Evolutionary conservation across 2,113 vertebrate genomes (phyloP).

Genomic region (Abramis brama): DNA sequence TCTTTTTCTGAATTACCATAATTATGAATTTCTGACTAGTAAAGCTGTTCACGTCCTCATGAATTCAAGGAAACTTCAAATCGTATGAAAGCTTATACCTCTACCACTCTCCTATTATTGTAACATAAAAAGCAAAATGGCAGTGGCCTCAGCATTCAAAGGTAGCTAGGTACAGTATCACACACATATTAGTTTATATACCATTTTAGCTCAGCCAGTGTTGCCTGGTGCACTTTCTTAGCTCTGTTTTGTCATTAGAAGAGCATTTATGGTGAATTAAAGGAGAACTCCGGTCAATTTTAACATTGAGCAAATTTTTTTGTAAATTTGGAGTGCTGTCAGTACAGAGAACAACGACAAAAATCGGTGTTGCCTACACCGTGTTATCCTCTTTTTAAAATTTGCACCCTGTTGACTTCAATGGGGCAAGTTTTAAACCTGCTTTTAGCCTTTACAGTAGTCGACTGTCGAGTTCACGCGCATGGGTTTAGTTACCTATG

Average conservation of each 20-base stretch:
- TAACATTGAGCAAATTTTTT: no score
- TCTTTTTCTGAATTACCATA: background rate
- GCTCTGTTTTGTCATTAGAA: background rate
- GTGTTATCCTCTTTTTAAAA: no score
- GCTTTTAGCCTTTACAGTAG: no score
- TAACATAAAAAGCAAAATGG: background rate
- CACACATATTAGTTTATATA: background rate
- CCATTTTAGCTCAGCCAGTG: background rate
- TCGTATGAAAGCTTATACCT: background rate
- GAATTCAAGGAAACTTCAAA: background rate
- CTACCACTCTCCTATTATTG: background rate
- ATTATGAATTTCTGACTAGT: background rate
- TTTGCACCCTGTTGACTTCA: no score
- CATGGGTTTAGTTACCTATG: no score
- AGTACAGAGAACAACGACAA: no score
- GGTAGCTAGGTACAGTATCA: background rate
- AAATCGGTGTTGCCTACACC: no score
- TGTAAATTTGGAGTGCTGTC: no score
- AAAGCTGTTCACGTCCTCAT: background rate
- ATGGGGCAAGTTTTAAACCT: no score
- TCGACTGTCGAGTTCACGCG: no score
- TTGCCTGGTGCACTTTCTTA: background rate
- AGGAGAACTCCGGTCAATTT: no score
- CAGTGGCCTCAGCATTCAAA: background rate
- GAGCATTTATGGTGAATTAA: background rate